Percentiles rank a stretch among this genome's conserved stretches.
Conservation (phyloP, 1,140 invertebrate species). For the Zaprionus taronus region DNA sequence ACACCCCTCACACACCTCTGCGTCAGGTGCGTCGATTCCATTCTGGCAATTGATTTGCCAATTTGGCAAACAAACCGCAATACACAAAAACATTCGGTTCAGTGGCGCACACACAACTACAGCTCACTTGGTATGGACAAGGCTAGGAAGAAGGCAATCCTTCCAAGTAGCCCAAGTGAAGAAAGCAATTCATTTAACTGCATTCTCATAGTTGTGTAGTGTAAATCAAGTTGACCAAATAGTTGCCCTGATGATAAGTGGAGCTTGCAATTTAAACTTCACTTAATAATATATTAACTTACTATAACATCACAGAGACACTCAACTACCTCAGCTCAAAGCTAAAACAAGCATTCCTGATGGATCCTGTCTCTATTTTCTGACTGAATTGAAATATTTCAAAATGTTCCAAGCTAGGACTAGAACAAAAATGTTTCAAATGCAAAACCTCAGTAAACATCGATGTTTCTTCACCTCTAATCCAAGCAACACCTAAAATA, state of each 20-base stretch:
- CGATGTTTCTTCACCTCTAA: too few species aligned
- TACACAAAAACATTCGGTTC: constrained; percentile 43
- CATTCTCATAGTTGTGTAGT: neutral
- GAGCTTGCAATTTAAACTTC: too few species aligned
- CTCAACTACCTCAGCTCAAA: accelerated
- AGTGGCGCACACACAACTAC: constrained; percentile 51
- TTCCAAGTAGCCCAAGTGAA: neutral
- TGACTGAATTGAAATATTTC: too few species aligned
- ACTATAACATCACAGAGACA: too few species aligned
- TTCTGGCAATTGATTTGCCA: constrained; percentile 69
- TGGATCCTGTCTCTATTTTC: too few species aligned
- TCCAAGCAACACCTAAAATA: too few species aligned
- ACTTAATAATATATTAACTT: too few species aligned
- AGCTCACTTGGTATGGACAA: constrained; percentile 34
- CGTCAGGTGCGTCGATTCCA: constrained; percentile 25
- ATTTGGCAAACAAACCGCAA: constrained; percentile 61
- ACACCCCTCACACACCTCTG: too few species aligned
- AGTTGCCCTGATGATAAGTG: neutral
- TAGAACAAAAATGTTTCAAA: too few species aligned
- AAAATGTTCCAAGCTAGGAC: too few species aligned
- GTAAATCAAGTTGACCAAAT: neutral
- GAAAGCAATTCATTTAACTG: neutral
- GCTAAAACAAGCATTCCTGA: too few species aligned
- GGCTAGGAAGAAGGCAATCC: neutral
- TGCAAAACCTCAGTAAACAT: too few species aligned